phyloP scores from a whole-genome alignment of 1,140 invertebrate species.

The Geopemphigus sp. region DNA sequence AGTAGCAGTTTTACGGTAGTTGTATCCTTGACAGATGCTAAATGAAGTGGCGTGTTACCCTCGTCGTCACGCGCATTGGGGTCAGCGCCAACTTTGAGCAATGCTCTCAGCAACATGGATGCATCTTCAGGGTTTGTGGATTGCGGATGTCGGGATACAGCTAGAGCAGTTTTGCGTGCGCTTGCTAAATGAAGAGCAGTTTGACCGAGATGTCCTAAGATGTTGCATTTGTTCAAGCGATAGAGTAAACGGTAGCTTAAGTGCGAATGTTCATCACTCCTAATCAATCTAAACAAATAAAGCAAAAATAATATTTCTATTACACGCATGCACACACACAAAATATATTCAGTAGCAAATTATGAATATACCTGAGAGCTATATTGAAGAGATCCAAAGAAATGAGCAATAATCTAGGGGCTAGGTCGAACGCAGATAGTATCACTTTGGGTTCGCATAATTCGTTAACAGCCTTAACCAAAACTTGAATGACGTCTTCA shows the following conservation, averaged over 20 bases:
- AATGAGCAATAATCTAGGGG: constrained; percentile 47
- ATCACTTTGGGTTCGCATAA: constrained; percentile 50
- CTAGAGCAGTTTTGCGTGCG: constrained; percentile 61
- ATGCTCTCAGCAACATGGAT: constrained; percentile 66
- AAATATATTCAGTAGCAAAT: neutral
- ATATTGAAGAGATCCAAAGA: constrained; percentile 47
- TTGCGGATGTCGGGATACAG: constrained; percentile 65
- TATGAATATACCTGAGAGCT: constrained; percentile 12
- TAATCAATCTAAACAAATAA: constrained; percentile 49
- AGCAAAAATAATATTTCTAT: no score
- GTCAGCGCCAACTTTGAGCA: constrained; percentile 80
- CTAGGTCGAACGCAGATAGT: constrained; percentile 39
- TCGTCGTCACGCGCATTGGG: constrained; percentile 71
- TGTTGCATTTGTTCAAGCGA: constrained; percentile 52
- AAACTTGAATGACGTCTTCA: constrained; percentile 58
- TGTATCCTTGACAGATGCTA: constrained; percentile 57
- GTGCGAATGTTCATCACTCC: constrained; percentile 55
- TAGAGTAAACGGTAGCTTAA: constrained; percentile 55
- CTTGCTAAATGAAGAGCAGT: constrained; percentile 83
- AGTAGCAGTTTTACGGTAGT: constrained; percentile 61
- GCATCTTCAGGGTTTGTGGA: constrained; percentile 57
- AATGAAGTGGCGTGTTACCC: constrained; percentile 79
- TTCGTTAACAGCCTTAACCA: constrained; percentile 54
- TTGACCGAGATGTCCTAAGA: constrained; percentile 64
- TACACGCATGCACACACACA: neutral